Conservation (phyloP, 2,113 vertebrate genomes). For the Alosa alosa region DNA sequence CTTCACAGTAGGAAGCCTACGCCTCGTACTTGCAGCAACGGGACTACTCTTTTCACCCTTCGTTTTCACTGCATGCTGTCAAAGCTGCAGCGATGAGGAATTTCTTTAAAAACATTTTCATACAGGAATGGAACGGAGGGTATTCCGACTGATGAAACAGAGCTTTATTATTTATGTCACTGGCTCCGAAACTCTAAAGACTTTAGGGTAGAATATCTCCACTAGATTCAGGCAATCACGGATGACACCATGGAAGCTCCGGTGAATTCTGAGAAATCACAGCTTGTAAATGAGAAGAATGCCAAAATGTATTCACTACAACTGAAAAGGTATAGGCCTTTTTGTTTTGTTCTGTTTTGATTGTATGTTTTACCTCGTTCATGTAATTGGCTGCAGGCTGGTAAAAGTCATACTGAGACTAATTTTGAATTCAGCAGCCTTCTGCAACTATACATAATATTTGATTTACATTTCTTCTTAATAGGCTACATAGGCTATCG, state of each 20-base stretch:
- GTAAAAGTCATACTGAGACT: not conserved
- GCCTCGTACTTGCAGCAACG: conserved; percentile 26
- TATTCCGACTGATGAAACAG: conserved; percentile 41
- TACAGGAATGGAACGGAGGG: conserved; percentile 35
- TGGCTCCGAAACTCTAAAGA: not conserved
- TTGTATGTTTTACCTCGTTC: not conserved
- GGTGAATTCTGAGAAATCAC: conserved; percentile 73
- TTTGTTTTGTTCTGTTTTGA: not conserved
- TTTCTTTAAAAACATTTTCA: conserved; percentile 28
- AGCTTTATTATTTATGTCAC: conserved; percentile 14
- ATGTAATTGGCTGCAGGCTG: not conserved
- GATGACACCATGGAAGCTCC: conserved; percentile 50
- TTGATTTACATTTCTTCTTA: not conserved
- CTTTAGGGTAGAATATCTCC: not conserved
- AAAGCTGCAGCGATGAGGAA: conserved; percentile 49
- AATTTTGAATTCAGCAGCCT: not conserved
- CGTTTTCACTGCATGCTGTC: not conserved
- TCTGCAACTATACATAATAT: not conserved
- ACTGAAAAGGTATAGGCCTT: conserved; percentile 65
- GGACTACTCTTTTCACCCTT: not conserved
- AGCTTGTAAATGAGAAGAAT: conserved; percentile 72
- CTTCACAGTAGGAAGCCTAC: conserved; percentile 29
- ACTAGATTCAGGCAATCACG: not conserved
- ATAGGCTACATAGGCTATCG: not conserved
- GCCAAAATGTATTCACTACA: conserved; percentile 71